These are phyloP conservation scores for Gymnorhina tibicen DNA, from an alignment of 2,113 vertebrate genomes.

Conservation along the genomic window DNA sequence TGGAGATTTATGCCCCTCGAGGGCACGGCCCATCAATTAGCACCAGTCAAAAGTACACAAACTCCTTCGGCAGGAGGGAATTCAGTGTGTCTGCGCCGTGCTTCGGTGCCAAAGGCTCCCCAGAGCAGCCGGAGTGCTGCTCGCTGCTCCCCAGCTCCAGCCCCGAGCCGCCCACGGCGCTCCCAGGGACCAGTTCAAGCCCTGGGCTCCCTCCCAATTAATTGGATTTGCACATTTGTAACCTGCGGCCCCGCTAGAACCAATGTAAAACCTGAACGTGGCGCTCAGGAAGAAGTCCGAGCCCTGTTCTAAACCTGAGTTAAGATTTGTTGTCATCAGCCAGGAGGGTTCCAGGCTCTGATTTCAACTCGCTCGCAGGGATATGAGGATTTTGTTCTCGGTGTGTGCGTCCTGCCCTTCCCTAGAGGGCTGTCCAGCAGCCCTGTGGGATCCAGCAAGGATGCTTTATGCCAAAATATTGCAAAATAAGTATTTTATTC, in stretches of 20 bases:
- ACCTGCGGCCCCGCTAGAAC: too few relatives aligned
- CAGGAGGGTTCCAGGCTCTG: background rate
- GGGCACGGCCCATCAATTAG: conserved; percentile 61
- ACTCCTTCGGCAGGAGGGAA: background rate
- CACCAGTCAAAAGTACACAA: conserved; percentile 33
- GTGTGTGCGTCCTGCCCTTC: background rate
- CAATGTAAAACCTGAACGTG: fast-evolving
- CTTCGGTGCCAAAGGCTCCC: background rate
- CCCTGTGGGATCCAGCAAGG: background rate
- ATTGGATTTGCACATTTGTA: fast-evolving
- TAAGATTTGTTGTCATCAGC: background rate
- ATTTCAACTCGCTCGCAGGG: background rate
- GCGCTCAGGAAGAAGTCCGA: background rate
- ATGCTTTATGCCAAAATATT: background rate
- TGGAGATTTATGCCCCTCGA: conserved; percentile 59
- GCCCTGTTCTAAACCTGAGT: fast-evolving
- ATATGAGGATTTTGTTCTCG: fast-evolving
- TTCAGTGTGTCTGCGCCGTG: fast-evolving
- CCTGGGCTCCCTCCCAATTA: background rate
- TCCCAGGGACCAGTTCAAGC: fast-evolving
- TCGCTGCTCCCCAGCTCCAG: background rate
- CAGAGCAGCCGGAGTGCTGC: background rate
- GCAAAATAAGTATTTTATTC: background rate
- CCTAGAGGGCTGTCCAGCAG: background rate
- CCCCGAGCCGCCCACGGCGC: fast-evolving